A percentile compares a stretch with the other conserved stretches of the same genome.
Evolutionary conservation across 2,888 invertebrate species (phyloP).

Genomic region (Amiota minor): DNA sequence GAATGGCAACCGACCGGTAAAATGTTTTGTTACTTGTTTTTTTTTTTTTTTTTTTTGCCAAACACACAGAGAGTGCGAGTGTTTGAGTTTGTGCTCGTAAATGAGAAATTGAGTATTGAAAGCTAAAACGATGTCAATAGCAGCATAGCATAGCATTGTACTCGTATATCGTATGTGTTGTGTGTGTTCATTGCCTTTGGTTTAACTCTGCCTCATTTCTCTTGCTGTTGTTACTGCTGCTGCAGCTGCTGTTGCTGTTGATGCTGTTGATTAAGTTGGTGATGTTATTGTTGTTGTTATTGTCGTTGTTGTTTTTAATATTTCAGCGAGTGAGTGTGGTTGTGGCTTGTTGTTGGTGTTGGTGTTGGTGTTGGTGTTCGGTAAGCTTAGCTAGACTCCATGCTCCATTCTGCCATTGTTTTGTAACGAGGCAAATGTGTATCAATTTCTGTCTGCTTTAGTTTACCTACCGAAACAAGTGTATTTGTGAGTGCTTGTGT

Average conservation of each 20-base stretch:
- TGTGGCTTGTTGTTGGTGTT: not conserved
- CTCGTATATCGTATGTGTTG: no score
- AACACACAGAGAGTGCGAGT: not conserved
- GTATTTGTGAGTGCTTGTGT: constrained; percentile 24
- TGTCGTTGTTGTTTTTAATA: no score
- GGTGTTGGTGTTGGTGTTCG: not conserved
- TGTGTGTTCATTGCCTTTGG: no score
- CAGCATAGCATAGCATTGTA: not conserved
- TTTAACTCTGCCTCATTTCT: no score
- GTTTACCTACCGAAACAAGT: not conserved
- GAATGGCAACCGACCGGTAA: not conserved
- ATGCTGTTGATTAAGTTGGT: not conserved
- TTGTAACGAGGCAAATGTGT: constrained; percentile 17
- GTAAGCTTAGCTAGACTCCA: not conserved
- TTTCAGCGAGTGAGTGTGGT: not conserved
- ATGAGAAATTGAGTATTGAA: not conserved
- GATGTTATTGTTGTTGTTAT: not conserved
- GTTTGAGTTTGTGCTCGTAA: not conserved
- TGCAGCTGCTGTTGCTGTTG: not conserved
- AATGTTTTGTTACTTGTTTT: not conserved
- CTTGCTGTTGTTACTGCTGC: not conserved
- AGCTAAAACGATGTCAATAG: not conserved
- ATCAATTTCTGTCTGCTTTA: constrained; percentile 36
- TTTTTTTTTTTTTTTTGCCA: not conserved
- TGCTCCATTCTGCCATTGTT: not conserved